Conservation (phyloP, 2,113 vertebrate genomes). For the Austrofundulus limnaeus region DNA sequence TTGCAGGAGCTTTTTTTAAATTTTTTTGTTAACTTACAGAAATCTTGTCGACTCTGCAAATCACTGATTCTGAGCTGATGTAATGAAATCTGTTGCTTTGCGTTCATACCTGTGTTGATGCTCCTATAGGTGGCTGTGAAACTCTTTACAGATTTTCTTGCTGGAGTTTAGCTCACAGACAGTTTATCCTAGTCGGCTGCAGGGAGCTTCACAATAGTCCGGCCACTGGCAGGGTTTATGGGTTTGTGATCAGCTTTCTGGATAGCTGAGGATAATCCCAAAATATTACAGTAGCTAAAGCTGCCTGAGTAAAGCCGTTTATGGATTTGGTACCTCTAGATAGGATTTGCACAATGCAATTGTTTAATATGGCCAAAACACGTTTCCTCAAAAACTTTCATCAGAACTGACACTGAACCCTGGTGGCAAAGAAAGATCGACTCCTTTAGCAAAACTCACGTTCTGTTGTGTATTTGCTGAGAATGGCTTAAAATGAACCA, state of each 20-base stretch:
- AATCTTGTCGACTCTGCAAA: too few species aligned
- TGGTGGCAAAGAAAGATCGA: background rate
- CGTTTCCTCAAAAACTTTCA: background rate
- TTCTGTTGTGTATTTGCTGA: too few species aligned
- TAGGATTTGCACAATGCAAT: constrained; percentile 18
- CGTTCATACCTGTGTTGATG: background rate
- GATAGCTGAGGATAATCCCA: constrained; percentile 32
- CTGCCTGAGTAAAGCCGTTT: constrained; percentile 23
- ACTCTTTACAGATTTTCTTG: constrained; percentile 24
- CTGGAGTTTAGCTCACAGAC: constrained; percentile 12
- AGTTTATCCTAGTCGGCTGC: constrained; percentile 13
- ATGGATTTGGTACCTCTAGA: constrained; percentile 13
- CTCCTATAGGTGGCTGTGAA: background rate
- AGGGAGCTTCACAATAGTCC: constrained; percentile 6
- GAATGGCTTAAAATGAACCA: too few species aligned
- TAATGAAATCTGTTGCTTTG: background rate
- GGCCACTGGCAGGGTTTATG: constrained; percentile 25
- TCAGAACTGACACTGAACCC: background rate
- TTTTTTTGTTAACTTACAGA: background rate
- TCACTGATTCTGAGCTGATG: background rate
- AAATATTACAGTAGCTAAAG: constrained; percentile 45
- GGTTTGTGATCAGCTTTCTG: constrained; percentile 44
- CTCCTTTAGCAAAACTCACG: too few species aligned
- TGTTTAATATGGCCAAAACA: background rate
- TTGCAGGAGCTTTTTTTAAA: background rate